These are phyloP conservation scores for Paradisaea rubra DNA, from an alignment of 2,113 vertebrate species.

Conservation along the genomic window DNA sequence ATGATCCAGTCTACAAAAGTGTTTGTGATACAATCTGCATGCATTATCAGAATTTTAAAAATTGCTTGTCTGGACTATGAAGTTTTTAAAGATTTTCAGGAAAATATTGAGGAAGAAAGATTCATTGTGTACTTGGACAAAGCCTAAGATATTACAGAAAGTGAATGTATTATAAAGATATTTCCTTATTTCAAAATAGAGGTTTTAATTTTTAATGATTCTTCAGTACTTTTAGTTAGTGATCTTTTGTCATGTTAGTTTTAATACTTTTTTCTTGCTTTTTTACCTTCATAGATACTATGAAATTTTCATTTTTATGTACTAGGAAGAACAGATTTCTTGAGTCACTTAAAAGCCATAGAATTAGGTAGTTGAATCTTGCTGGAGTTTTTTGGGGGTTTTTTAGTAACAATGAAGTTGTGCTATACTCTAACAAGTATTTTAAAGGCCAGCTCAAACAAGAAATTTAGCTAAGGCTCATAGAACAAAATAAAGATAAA, in stretches of 20 bases:
- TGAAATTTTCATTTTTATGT: background rate
- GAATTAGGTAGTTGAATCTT: background rate
- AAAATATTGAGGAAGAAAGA: background rate
- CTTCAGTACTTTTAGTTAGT: background rate
- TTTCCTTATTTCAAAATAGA: background rate
- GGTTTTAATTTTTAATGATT: background rate
- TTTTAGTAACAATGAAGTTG: background rate
- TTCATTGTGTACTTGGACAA: background rate
- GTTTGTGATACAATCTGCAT: background rate
- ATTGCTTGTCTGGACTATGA: background rate
- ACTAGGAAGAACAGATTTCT: background rate
- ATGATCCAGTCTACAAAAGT: background rate
- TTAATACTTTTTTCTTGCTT: background rate
- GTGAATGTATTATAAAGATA: background rate
- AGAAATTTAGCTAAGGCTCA: background rate
- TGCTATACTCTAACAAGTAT: background rate
- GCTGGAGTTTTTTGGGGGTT: fast-evolving
- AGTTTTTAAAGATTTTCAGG: background rate
- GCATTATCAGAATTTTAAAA: background rate
- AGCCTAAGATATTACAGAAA: background rate
- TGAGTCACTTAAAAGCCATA: background rate
- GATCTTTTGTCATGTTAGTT: background rate
- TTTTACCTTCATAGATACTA: background rate
- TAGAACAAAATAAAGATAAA: background rate
- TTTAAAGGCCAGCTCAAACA: background rate